These are phyloP conservation scores for Dendrolimus houi DNA, from an alignment of 2,888 invertebrate species.

Conservation along the genomic window DNA sequence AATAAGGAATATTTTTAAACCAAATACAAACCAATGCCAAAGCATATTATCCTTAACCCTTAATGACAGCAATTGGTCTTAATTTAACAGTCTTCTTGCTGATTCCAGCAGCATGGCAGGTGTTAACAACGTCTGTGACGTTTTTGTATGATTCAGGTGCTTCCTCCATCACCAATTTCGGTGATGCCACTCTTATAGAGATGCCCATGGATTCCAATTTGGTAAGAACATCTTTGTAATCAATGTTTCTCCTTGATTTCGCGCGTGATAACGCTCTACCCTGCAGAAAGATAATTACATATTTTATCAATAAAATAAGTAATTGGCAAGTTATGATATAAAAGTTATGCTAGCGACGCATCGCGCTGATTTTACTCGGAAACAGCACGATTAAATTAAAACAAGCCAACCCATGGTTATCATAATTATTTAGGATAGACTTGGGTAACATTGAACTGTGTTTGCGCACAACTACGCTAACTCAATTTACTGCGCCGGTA, in stretches of 20 bases:
- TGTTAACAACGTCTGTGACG: conserved; percentile 99
- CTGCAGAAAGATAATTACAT: conserved; percentile 56
- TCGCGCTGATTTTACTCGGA: no score
- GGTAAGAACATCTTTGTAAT: conserved; percentile 92
- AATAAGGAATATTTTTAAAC: no score
- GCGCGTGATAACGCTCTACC: conserved; percentile 97
- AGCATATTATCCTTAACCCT: conserved; percentile 80
- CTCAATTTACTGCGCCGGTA: no score
- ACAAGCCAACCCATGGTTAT: no score
- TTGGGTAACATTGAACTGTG: no score
- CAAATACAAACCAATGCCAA: not conserved
- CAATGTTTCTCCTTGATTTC: conserved; percentile 96
- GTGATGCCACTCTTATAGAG: conserved; percentile 97
- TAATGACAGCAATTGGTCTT: conserved; percentile 98
- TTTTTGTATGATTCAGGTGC: conserved; percentile 99
- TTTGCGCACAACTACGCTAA: no score
- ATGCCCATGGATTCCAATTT: conserved; percentile 91
- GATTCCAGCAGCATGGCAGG: conserved; percentile 98
- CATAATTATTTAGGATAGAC: no score
- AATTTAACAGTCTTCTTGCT: conserved; percentile 97
- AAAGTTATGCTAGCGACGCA: no score
- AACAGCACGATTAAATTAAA: no score
- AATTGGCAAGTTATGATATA: not conserved
- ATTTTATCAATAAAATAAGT: not conserved
- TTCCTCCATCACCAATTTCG: conserved; percentile 99